Conservation (phyloP, 2,888 invertebrate genomes). For the Papilio gigon region DNA sequence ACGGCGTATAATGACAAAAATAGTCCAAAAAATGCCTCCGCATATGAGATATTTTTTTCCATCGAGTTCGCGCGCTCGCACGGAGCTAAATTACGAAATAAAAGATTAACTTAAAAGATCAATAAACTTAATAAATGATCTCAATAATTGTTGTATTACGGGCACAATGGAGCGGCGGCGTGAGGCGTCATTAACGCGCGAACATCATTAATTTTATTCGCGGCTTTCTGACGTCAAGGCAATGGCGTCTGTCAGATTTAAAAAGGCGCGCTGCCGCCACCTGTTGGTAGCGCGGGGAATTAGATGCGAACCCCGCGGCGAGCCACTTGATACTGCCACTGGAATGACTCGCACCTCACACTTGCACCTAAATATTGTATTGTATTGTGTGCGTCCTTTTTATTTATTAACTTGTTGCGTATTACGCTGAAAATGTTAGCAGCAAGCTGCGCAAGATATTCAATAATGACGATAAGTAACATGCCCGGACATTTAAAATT, state of each 20-base stretch:
- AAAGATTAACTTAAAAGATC: constrained; percentile 83
- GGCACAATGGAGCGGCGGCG: constrained; percentile 82
- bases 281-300: constrained; percentile 82
- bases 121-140: constrained; percentile 83
- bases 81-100: constrained; percentile 82
- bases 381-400: constrained; percentile 31
- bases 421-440: constrained; percentile 7
- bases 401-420: constrained; percentile 30
- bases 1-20: constrained; percentile 83
- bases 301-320: constrained; percentile 77
- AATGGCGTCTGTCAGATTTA: constrained; percentile 82
- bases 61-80: constrained; percentile 78
- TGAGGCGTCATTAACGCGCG: constrained; percentile 82
- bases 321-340: constrained; percentile 78
- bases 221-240: constrained; percentile 80
- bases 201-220: constrained; percentile 83
- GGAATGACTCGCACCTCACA: constrained; percentile 74
- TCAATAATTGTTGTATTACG: constrained; percentile 83
- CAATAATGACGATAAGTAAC: too few relatives aligned
- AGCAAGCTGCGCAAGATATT: neutral
- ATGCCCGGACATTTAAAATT: too few relatives aligned
- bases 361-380: too few relatives aligned
- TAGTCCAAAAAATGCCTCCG: constrained; percentile 80
- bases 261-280: constrained; percentile 79
- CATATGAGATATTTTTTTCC: constrained; percentile 80